phyloP scores from a whole-genome alignment of 2,888 invertebrate species.

The Tromatobia lineatoria region DNA sequence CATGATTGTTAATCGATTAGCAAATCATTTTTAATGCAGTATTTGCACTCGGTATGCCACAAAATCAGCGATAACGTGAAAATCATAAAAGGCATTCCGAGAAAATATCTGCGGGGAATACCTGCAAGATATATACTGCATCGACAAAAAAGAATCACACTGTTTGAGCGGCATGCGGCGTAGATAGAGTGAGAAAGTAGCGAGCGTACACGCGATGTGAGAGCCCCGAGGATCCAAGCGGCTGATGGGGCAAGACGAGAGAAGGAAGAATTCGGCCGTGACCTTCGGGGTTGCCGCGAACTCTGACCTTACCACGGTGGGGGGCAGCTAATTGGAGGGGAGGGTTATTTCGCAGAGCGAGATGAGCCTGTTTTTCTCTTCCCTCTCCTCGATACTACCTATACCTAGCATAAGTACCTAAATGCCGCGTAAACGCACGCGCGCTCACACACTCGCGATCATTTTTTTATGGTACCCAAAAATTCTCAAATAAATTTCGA shows the following conservation, averaged over 20 bases:
- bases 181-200: neutral
- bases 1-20: neutral
- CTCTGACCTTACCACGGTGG: slow-evolving; percentile 61
- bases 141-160: neutral
- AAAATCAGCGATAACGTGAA: neutral
- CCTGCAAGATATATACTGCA: neutral
- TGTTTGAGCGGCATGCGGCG: slow-evolving; percentile 7
- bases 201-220: slow-evolving; percentile 36
- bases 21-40: neutral
- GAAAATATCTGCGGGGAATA: neutral
- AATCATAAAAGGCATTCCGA: neutral
- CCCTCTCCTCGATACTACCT: neutral
- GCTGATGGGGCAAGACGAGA: slow-evolving; percentile 60
- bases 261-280: slow-evolving; percentile 70
- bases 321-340: slow-evolving; percentile 62
- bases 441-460: no score
- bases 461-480: no score
- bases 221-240: slow-evolving; percentile 34
- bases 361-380: slow-evolving; percentile 17
- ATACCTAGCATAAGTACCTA: slow-evolving; percentile 7
- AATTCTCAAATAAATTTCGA: no score
- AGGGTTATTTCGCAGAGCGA: slow-evolving; percentile 30
- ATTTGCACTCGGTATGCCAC: neutral
- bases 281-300: slow-evolving; percentile 67
- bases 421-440: slow-evolving; percentile 8